These are phyloP conservation scores for Cyprinodon tularosa DNA, from an alignment of 2,113 vertebrate species.

Conservation along the genomic window DNA sequence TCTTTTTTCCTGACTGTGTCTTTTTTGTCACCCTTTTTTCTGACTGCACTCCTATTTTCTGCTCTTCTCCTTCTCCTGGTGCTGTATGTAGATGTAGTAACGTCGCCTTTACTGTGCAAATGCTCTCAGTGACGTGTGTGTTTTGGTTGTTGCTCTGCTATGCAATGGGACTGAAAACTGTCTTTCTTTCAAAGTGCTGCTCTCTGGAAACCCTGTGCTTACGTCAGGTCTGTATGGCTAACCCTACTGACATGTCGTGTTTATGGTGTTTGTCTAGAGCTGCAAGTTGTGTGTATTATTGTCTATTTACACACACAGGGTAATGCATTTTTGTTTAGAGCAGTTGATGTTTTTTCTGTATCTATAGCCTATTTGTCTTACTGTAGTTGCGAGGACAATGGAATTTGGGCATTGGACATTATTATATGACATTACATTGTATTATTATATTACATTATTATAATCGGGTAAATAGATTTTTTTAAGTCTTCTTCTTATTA, in stretches of 20 bases:
- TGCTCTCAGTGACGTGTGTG: conserved; percentile 34
- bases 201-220: conserved; percentile 81
- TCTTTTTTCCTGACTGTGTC: conserved; percentile 68
- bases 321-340: conserved; percentile 50
- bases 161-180: conserved; percentile 74
- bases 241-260: conserved; percentile 64
- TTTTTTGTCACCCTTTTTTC: conserved; percentile 38
- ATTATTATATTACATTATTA: no score
- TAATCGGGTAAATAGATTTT: background rate
- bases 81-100: conserved; percentile 37
- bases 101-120: conserved; percentile 40
- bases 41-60: conserved; percentile 44
- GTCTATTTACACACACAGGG: conserved; percentile 46
- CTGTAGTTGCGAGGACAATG: conserved; percentile 54
- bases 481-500: background rate
- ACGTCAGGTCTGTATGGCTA: conserved; percentile 83
- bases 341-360: conserved; percentile 39
- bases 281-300: conserved; percentile 53
- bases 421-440: no score
- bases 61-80: conserved; percentile 25
- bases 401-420: background rate
- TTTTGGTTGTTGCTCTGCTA: conserved; percentile 60
- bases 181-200: conserved; percentile 83
- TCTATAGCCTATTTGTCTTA: conserved; percentile 55
- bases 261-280: conserved; percentile 51